phyloP scores from a whole-genome alignment of 2,113 vertebrate species.

The Fukomys damarensis region DNA sequence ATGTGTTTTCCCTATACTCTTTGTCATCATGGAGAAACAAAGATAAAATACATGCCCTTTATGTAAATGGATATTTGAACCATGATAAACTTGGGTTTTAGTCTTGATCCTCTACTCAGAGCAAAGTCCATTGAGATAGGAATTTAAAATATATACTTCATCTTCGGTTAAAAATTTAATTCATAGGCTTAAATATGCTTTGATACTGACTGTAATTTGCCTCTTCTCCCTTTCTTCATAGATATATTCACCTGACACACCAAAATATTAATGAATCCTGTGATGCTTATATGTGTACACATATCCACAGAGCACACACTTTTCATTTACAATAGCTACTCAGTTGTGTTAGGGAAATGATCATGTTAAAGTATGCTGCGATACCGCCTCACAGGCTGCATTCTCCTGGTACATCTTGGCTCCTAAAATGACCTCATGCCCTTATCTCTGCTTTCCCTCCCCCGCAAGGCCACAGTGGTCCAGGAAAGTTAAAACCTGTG shows the following conservation, averaged over 20 bases:
- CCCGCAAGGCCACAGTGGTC: no score
- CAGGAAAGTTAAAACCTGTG: no score
- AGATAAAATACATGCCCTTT: neutral
- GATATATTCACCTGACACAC: neutral
- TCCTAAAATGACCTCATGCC: no score
- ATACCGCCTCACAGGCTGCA: no score
- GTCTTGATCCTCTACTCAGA: conserved; percentile 47
- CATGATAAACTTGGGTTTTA: neutral
- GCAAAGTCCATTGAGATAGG: conserved; percentile 13
- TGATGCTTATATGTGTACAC: neutral
- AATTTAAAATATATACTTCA: conserved; percentile 50
- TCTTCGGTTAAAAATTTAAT: conserved; percentile 36
- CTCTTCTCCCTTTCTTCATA: neutral
- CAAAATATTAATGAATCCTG: conserved; percentile 52
- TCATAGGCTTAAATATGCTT: neutral
- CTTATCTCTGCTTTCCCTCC: no score
- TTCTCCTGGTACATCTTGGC: no score
- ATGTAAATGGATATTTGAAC: conserved; percentile 30
- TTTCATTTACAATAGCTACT: conserved; percentile 52
- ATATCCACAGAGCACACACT: neutral
- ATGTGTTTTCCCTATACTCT: neutral
- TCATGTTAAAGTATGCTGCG: no score
- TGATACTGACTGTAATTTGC: neutral
- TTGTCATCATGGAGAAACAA: neutral
- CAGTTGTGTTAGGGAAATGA: no score